Percentiles rank a stretch among this genome's conserved stretches.
These are phyloP conservation scores for Neosalanx taihuensis DNA, from an alignment of 2,797 vertebrate genomes.

Conservation along the genomic window DNA sequence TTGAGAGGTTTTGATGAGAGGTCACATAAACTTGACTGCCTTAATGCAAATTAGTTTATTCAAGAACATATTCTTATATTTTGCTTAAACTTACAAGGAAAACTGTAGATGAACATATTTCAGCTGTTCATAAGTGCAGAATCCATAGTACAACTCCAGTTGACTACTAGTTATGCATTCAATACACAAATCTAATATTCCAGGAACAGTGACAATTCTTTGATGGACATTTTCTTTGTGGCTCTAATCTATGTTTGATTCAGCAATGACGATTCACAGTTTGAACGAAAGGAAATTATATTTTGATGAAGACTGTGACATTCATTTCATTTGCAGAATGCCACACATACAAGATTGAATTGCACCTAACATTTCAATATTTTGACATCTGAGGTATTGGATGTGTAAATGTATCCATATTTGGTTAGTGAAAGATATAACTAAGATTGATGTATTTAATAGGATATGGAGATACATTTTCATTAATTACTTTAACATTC, in stretches of 20 bases:
- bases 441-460: too few relatives aligned
- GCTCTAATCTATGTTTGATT: conserved; percentile 57
- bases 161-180: conserved; percentile 34
- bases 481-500: conserved; percentile 17
- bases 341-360: conserved; percentile 46
- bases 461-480: conserved; percentile 34
- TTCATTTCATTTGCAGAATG: conserved; percentile 54
- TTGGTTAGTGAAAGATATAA: too few relatives aligned
- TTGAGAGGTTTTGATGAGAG: background rate
- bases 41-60: too few relatives aligned
- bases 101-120: conserved; percentile 15
- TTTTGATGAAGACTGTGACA: conserved; percentile 63
- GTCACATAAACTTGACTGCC: background rate
- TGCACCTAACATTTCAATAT: conserved; percentile 40
- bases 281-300: conserved; percentile 61
- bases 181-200: conserved; percentile 49
- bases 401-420: background rate
- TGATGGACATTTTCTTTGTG: conserved; percentile 39
- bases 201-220: conserved; percentile 51
- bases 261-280: conserved; percentile 48
- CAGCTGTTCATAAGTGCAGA: conserved; percentile 28
- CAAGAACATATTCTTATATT: background rate
- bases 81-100: background rate
- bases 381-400: conserved; percentile 14
- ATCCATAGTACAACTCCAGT: conserved; percentile 13